Percentiles rank a stretch among this genome's conserved stretches.
Conservation (phyloP, 64 coral and sea anemone species). For the Actinia equina region DNA sequence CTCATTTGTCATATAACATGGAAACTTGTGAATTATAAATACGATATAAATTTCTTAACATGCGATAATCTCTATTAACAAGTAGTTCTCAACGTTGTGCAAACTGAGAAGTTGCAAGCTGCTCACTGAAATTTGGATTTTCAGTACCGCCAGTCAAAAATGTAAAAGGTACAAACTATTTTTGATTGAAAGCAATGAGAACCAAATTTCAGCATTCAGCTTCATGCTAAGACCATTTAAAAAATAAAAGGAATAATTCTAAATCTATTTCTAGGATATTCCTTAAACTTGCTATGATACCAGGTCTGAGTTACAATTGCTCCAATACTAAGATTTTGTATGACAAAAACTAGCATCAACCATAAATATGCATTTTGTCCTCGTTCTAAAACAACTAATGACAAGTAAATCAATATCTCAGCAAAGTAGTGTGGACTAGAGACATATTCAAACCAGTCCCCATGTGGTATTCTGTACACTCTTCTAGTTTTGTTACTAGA, state of each 20-base stretch:
- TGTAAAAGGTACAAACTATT: too few relatives aligned
- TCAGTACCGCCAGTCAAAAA: too few relatives aligned
- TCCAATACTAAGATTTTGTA: conserved; percentile 76
- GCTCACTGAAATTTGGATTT: too few relatives aligned
- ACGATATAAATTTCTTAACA: too few relatives aligned
- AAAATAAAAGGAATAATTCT: conserved; percentile 86
- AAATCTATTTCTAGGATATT: conserved; percentile 77
- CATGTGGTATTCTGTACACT: conserved; percentile 83
- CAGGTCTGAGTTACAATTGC: conserved; percentile 79
- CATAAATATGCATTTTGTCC: conserved; percentile 59
- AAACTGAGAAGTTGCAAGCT: too few relatives aligned
- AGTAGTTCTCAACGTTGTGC: too few relatives aligned
- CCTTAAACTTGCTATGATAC: conserved; percentile 88
- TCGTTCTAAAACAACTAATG: conserved; percentile 75
- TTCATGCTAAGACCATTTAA: background rate
- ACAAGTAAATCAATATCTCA: conserved; percentile 90
- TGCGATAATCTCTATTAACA: too few relatives aligned
- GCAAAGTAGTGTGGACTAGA: conserved; percentile 97
- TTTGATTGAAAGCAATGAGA: too few relatives aligned
- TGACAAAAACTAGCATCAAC: conserved; percentile 71
- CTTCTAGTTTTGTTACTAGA: conserved; percentile 29
- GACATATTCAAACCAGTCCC: conserved; percentile 88
- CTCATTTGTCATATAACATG: too few relatives aligned
- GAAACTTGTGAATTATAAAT: too few relatives aligned
- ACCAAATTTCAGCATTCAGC: background rate